Evolutionary conservation across 2,113 vertebrate species (phyloP), one percentile per base, ranked within the genome.

Genomic region (Todiramphus chloris): DNA sequence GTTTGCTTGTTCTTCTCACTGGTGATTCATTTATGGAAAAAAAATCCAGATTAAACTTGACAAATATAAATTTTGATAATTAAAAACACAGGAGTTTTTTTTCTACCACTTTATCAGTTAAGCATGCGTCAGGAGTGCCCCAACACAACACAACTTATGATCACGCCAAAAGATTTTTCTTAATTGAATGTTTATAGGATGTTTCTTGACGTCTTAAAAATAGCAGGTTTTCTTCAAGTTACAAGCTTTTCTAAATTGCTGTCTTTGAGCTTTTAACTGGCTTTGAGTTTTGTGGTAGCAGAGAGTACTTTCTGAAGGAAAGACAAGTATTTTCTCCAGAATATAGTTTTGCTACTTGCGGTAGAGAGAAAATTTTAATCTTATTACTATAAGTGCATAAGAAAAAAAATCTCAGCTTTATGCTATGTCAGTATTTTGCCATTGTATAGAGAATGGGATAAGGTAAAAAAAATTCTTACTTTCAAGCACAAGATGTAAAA

Each of bases 111-210:
- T 50, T 60, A 28, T 31, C 7, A 37, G 5, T 20, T 60, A 74
- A 70, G 5, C 4, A 17, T 50, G 39, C 3, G 9, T 18, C 1
- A 2, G 3, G 27, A 70, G 3, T 27, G 63, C 9, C 66, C 11
- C 19, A 50, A 9, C 20, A 74, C 37, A 86, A 44, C 7, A 35
- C 2, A 80, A 44, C 8, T 48, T 37, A 58, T 58, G 10, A 39
- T 9, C 11, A 62, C 44, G 2, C 3, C 13, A 17, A 68, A 39
- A 33, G 21, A 24, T 78, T 75, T 81, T 66, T 39, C 70, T 68
- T 51, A 24, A 16, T 12, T 44, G 5, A 44, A 41, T 6, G 2
- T 27, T 39, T 21, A 18, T 48, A 19, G 27, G 5, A 21, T 43
- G 16, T 48, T 77, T 82, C 14, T 39, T 27, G 33, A 17, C 21